Percentiles rank a stretch among this genome's conserved stretches.
Conservation (phyloP, 2,888 invertebrate species). For the Unio delphinus region DNA sequence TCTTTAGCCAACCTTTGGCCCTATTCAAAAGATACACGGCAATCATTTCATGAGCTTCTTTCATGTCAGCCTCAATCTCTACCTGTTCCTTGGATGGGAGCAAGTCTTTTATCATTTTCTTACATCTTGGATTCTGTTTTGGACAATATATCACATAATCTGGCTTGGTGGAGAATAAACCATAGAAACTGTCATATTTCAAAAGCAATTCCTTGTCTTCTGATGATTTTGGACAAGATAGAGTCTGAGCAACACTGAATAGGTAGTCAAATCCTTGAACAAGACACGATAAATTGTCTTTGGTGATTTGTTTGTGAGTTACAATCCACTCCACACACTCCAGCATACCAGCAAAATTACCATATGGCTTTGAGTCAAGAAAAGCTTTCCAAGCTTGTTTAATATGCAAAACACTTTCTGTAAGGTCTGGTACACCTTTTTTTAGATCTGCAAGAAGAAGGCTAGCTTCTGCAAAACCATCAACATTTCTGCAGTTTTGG, state of each 20-base stretch:
- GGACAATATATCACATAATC: constrained; percentile 28
- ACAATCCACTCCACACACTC: constrained; percentile 44
- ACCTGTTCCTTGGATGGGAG: constrained; percentile 4
- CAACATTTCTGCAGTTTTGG: constrained; percentile 20
- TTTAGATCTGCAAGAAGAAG: constrained; percentile 21
- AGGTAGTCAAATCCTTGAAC: constrained; percentile 36
- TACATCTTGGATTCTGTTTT: constrained; percentile 35
- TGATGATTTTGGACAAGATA: constrained; percentile 16
- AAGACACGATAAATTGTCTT: constrained; percentile 9
- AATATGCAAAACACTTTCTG: constrained; percentile 15
- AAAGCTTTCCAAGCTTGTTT: constrained; percentile 37
- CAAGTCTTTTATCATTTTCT: constrained; percentile 21
- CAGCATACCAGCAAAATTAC: constrained; percentile 42
- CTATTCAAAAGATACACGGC: constrained; percentile 20
- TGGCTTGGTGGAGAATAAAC: constrained; percentile 23
- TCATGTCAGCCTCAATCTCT: constrained; percentile 3
- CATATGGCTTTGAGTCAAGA: constrained; percentile 24
- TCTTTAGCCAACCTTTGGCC: constrained; percentile 5
- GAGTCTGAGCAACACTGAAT: constrained; percentile 27
- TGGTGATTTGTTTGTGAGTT: constrained; percentile 3
- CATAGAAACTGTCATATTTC: constrained; percentile 42
- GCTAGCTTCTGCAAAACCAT: constrained; percentile 27
- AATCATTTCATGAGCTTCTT: constrained; percentile 16
- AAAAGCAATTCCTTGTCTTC: constrained; percentile 22
- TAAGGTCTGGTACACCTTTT: constrained; percentile 3